Conservation (phyloP, 2,797 vertebrate genomes). For the Lemur catta region DNA sequence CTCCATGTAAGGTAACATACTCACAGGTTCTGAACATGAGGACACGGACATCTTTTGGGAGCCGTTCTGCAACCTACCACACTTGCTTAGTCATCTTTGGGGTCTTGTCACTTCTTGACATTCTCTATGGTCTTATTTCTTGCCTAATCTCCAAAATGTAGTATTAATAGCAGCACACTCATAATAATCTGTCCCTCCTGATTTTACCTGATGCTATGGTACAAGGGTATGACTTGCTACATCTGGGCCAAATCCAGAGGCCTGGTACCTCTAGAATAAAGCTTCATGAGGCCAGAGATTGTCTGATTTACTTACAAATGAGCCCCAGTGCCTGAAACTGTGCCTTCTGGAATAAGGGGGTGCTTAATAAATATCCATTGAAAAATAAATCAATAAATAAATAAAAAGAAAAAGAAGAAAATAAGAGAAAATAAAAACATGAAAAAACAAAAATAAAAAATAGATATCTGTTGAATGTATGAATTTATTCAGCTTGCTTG, state of each 20-base stretch:
- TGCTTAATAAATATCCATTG: not conserved
- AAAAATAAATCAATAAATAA: not conserved
- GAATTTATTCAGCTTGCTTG: not conserved
- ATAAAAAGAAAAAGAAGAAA: too few species aligned
- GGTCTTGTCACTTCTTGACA: not conserved
- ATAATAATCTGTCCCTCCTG: not conserved
- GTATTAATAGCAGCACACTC: not conserved
- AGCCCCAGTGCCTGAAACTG: not conserved
- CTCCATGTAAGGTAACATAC: not conserved
- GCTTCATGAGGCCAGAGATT: not conserved
- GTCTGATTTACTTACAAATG: not conserved
- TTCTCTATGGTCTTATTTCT: not conserved
- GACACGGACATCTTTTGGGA: not conserved
- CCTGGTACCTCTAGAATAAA: not conserved
- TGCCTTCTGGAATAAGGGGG: not conserved
- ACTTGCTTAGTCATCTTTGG: too few species aligned
- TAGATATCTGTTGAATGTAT: not conserved
- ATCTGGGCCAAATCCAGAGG: not conserved
- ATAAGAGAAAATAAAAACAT: too few species aligned
- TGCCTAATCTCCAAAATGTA: not conserved
- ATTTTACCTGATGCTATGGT: not conserved
- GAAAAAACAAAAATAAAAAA: too few species aligned
- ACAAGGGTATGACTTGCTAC: not conserved
- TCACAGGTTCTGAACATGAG: not conserved
- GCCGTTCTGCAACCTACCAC: not conserved